Base-by-base conservation (phyloP, 2,797 vertebrate genomes). In the Intellagama lesueurii region DNA sequence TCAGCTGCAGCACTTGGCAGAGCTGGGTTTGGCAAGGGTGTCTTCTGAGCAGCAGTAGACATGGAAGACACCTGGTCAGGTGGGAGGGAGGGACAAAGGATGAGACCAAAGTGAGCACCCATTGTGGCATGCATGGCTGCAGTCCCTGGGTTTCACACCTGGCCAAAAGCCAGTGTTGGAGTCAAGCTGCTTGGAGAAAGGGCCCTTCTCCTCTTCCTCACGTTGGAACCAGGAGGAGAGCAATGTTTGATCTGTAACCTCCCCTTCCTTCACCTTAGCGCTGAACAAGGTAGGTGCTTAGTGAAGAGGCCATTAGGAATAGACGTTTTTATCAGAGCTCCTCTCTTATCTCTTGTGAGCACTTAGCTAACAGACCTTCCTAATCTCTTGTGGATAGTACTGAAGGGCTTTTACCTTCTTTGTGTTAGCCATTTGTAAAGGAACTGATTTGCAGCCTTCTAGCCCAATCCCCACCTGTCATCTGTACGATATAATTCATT, bases 231-330 rank as follows among this genome's bases (percentile, higher is more conserved):
- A 24, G 82, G 95, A 95, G 90, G 94, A 94, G 87, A 91, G 89
- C 56, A 94, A 89, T 93, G 85, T 87, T 87, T 94, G 94, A 88
- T 80, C 95, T 94, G 94, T 91, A 92, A 86, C 93, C 64, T 95
- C 95, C 91, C 94, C 91, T 94, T 96, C 94, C 85, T 93, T 95
- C 90, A 94, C 86, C 91, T 91, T 94, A 88, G 88, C 93, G 85
- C 87, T 92, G 24, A 95, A 91, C 89, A 96, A 96, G 95, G 95
- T 96, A 96, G 94, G 95, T 91, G 81, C 70, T 0, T 84, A 90
- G 16, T 64, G 32, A 92, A 47, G 89, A 78, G 56, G 88, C 35
- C 11, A 12, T 26, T 1, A 22, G 60, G 80, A 56, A 75, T 60
- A 84, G 56, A 85, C 5, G 16, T 14, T 88, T 30, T 1, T 22